Evolutionary conservation across 2,797 vertebrate species (phyloP).

Genomic region (Gila robusta): DNA sequence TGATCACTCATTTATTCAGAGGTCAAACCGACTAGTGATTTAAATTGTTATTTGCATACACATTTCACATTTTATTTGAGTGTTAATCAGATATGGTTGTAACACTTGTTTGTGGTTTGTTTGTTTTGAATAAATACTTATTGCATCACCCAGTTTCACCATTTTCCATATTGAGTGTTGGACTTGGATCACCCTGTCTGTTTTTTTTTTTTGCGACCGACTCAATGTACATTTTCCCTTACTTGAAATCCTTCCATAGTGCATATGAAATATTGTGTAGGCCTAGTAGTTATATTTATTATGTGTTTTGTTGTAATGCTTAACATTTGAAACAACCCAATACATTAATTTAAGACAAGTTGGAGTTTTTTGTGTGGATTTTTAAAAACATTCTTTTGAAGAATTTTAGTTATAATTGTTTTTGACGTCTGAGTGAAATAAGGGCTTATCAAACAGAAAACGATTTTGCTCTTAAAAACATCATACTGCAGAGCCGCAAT

Average conservation of each 20-base stretch:
- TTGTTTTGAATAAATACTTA: constrained; percentile 9
- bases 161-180: not conserved
- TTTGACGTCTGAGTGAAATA: too few relatives aligned
- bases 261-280: not conserved
- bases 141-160: not conserved
- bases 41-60: constrained; percentile 8
- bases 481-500: too few relatives aligned
- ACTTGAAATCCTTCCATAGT: not conserved
- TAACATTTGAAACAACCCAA: not conserved
- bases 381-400: too few relatives aligned
- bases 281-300: not conserved
- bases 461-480: too few relatives aligned
- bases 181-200: not conserved
- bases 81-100: constrained; percentile 2
- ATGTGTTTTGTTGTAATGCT: not conserved
- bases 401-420: too few relatives aligned
- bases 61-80: not conserved
- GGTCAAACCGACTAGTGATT: not conserved
- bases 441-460: too few relatives aligned
- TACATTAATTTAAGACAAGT: not conserved
- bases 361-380: too few relatives aligned
- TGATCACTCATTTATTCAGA: not conserved
- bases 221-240: not conserved
- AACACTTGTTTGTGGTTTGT: not conserved
- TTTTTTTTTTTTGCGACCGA: not conserved